Base-by-base conservation (phyloP, 2,113 vertebrate species). In the Deroptyus accipitrinus region DNA sequence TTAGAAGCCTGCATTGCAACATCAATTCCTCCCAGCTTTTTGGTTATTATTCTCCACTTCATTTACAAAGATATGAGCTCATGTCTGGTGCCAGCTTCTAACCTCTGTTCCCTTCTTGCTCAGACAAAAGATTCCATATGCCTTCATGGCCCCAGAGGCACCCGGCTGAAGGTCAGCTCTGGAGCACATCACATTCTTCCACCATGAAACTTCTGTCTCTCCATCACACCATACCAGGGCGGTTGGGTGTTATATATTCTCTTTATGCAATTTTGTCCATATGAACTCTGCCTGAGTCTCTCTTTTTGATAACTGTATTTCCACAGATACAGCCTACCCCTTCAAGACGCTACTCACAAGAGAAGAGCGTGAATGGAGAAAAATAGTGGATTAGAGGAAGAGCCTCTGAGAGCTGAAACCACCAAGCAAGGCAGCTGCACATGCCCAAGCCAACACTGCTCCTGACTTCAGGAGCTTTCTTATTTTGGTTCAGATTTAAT, bases 131-230 rank as follows among this genome's bases (percentile, higher is more conserved):
- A 52, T 51, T 5, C 27, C 25, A 13, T 13, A 13, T 7, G 24
- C 15, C 35, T 57, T 55, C 1, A 0, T 25, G 20, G 3, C 28
- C 49, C 37, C 2, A 0, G 52, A 68, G 4, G 7, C 13, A 3
- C 17, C 35, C 3, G 6, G 44, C 25, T 49, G 49, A 73, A 87
- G 9, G 15, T 35, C 51, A 39, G 16, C 46, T 69, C 44, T 59
- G 11, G 10, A 88, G 35, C 17, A 11, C 18, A 10, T 55, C 19
- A 44, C 12, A 19, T 24, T 19, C 41, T 48, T 41, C 51, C 17
- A 52, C 13, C 15, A 14, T 3, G 13, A 51, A 57, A 16, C 6
- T 70, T 48, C 27, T 55, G 14, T 33, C 67, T 88, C 24, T 80
- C 23, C 9, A 41, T 24, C 57, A 52, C 24, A 30, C 17, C 17